Evolutionary conservation across 2,797 vertebrate species (phyloP).

Genomic region (Anolis apletophallus): DNA sequence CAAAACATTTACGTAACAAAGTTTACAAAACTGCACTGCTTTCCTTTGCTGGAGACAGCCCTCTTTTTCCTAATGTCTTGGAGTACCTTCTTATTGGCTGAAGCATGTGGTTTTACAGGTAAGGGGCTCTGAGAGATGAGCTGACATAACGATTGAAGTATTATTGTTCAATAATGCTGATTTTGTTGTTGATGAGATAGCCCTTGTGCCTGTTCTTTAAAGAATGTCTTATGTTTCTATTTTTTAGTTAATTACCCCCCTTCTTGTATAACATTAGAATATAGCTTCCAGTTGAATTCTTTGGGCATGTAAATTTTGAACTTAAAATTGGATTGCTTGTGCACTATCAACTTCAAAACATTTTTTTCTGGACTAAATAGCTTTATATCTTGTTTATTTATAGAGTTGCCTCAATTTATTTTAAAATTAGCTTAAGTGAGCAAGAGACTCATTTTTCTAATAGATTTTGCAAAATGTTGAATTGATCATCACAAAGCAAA

Average conservation of each 20-base stretch:
- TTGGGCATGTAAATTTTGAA: neutral
- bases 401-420: neutral
- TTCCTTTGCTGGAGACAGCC: conserved; percentile 96
- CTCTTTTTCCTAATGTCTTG: conserved; percentile 99
- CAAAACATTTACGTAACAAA: conserved; percentile 89
- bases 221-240: neutral
- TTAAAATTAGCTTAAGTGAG: neutral
- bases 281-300: neutral
- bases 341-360: neutral
- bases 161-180: neutral
- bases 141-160: accelerated
- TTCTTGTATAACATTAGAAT: neutral
- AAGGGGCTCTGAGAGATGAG: conserved; percentile 38
- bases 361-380: neutral
- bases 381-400: neutral
- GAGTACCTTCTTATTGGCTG: conserved; percentile 97
- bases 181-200: neutral
- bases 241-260: too few species aligned
- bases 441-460: neutral
- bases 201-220: neutral
- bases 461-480: neutral
- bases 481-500: neutral
- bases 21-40: conserved; percentile 97
- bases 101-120: conserved; percentile 98
- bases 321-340: neutral